Evolutionary conservation across 2,797 vertebrate species (phyloP).

Genomic region (Myoxocephalus aenaeus): DNA sequence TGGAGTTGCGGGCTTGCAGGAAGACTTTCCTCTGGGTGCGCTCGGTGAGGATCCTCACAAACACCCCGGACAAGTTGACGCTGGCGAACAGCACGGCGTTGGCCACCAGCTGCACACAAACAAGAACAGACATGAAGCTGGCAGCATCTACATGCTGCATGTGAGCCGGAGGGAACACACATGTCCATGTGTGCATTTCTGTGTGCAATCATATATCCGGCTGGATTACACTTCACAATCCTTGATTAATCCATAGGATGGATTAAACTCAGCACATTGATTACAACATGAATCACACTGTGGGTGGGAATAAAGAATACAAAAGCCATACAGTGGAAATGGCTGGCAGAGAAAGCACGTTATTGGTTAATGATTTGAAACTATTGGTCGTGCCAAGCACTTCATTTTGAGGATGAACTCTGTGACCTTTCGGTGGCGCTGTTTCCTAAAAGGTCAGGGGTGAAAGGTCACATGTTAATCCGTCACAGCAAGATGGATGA

Average conservation of each 20-base stretch:
- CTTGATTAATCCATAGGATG: constrained; percentile 66
- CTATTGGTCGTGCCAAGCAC: constrained; percentile 36
- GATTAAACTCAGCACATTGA: constrained; percentile 52
- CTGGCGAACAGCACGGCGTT: constrained; percentile 93
- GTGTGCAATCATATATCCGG: constrained; percentile 23
- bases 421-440: background rate
- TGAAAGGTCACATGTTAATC: constrained; percentile 51
- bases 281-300: constrained; percentile 26
- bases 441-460: constrained; percentile 44
- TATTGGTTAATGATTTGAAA: constrained; percentile 51
- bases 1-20: constrained; percentile 94
- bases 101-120: constrained; percentile 89
- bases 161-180: constrained; percentile 15
- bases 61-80: constrained; percentile 95
- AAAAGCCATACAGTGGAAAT: background rate
- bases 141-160: background rate
- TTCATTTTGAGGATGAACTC: constrained; percentile 51
- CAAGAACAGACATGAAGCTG: constrained; percentile 64
- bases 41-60: constrained; percentile 94
- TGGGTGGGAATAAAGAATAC: constrained; percentile 32
- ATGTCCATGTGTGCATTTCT: constrained; percentile 32
- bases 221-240: constrained; percentile 47
- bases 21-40: constrained; percentile 95
- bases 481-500: constrained; percentile 21
- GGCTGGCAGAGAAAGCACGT: constrained; percentile 10